phyloP scores from a whole-genome alignment of 2,113 vertebrate genomes.

The Macrotus californicus region DNA sequence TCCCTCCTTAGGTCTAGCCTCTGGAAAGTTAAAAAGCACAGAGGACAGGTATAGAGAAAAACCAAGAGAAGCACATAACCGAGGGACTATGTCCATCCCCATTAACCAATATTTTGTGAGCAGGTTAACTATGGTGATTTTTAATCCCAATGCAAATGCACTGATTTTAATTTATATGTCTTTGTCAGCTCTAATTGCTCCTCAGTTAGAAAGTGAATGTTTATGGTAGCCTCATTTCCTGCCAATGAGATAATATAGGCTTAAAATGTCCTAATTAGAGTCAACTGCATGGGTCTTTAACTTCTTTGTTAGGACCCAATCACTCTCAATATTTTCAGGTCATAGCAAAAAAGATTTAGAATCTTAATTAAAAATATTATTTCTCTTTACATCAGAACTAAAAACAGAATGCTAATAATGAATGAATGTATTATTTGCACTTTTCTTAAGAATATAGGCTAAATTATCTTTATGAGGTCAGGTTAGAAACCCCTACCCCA shows the following conservation, averaged over 20 bases:
- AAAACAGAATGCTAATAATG: constrained; percentile 5
- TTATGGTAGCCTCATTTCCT: not conserved
- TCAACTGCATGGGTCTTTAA: not conserved
- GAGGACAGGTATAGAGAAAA: not conserved
- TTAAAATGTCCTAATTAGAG: constrained; percentile 17
- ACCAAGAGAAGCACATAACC: not conserved
- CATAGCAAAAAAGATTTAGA: constrained; percentile 10
- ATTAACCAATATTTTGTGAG: not conserved
- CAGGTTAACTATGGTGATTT: not conserved
- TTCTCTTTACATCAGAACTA: constrained; percentile 4
- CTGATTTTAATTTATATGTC: constrained; percentile 19
- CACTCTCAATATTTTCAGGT: constrained; percentile 17
- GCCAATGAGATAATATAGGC: not conserved
- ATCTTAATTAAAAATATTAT: constrained; percentile 22
- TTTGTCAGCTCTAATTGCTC: constrained; percentile 38
- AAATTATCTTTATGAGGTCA: constrained; percentile 15
- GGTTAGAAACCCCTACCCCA: not conserved
- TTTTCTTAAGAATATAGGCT: constrained; percentile 1
- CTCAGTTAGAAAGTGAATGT: not conserved
- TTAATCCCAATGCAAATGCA: not conserved
- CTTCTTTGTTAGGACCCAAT: not conserved
- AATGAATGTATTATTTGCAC: not conserved
- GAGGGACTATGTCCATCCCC: too few relatives aligned
- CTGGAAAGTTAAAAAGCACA: not conserved
- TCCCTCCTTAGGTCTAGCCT: not conserved